Base-by-base conservation (phyloP, 2,797 vertebrate species). In the Halcyon leucocephala region DNA sequence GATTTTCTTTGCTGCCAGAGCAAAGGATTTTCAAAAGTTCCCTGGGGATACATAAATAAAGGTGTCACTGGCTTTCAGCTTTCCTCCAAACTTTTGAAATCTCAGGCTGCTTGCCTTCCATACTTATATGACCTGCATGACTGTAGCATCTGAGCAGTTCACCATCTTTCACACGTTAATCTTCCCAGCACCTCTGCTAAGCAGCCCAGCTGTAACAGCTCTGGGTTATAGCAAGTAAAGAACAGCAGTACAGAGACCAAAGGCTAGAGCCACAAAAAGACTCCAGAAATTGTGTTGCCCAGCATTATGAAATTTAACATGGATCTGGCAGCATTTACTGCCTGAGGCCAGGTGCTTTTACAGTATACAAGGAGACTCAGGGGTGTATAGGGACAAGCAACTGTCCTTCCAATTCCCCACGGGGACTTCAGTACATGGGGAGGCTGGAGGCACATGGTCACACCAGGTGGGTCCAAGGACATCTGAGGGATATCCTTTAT, bases 351-450 rank as follows among this genome's bases (percentile, higher is more conserved):
- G 26, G 7, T 19, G 60, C 3, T 78, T 81, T 72, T 61, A 46
- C 22, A 69, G 8, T 7, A 29, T 13, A 25, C 0, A 0, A 18
- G 6, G 26, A 52, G n/a, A n/a, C 25, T 49, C 33, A 35, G 42
- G 51, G 12, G 4, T 37, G 14, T 9, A 25, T 21, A 39, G 25
- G 46, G 61, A 20, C 52, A 62, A 76, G 14, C 5, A 66, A 8
- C 31, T 25, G 25, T n/a, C 39, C 13, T 58, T 83, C 48, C 48
- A 54, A 28, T 12, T 39, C 7, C 42, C 12, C 51, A 41, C 33
- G 37, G 7, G 6, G 13, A 31, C 48, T 58, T 52, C n/a, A 79
- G 19, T 9, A 12, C 3, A 0, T 14, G n/a, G 20, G 16, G 21
- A 29, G 55, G 49, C 24, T 65, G 80, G 35, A 88, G 22, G 12